phyloP scores from a whole-genome alignment of 2,113 vertebrate genomes.

The Corythaeola cristata region DNA sequence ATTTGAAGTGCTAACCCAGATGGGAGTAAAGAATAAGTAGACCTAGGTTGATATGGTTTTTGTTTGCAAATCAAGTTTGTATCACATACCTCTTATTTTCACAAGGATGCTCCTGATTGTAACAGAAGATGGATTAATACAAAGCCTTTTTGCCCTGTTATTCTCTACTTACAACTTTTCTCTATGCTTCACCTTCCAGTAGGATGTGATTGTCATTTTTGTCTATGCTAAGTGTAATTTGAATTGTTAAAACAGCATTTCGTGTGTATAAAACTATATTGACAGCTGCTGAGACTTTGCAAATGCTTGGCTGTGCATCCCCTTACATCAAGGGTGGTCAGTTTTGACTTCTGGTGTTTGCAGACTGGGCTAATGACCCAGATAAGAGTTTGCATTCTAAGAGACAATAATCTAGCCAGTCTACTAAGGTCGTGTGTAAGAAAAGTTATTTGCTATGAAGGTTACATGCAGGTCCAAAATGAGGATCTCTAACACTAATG shows the following conservation, averaged over 20 bases:
- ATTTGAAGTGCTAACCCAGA: background rate
- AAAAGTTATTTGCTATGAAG: background rate
- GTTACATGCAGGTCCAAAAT: background rate
- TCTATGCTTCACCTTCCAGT: background rate
- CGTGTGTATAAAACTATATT: background rate
- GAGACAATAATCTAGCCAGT: background rate
- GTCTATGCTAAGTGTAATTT: background rate
- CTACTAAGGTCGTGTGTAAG: background rate
- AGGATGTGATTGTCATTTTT: background rate
- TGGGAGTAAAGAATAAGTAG: background rate
- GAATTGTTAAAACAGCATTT: background rate
- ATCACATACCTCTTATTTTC: fast-evolving
- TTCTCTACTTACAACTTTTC: background rate
- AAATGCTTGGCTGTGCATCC: background rate
- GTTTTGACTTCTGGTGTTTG: background rate
- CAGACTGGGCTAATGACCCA: background rate
- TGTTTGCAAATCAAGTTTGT: background rate
- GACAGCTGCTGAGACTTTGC: background rate
- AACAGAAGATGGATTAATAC: background rate
- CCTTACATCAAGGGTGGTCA: background rate
- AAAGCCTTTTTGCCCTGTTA: background rate
- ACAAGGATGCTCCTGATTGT: background rate
- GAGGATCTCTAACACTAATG: background rate
- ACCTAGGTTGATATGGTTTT: fast-evolving
- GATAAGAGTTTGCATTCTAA: background rate